These are phyloP conservation scores for Electrona antarctica DNA, from an alignment of 2,113 vertebrate genomes.

Conservation along the genomic window DNA sequence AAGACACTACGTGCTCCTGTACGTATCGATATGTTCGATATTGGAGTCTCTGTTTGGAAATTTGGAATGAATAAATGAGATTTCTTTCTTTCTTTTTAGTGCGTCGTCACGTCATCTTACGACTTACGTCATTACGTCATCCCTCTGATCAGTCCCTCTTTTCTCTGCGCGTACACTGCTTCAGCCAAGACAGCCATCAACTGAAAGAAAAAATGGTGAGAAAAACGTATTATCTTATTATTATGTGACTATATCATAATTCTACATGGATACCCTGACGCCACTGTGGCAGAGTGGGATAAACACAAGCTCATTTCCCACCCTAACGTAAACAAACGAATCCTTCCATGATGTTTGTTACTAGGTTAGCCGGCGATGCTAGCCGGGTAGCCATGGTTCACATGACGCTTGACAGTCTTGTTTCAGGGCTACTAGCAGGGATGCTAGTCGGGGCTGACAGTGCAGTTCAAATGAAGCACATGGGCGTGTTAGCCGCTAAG, in stretches of 20 bases:
- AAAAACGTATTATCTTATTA: background rate
- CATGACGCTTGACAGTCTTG: constrained; percentile 55
- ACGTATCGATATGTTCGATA: too few species aligned
- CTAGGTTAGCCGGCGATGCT: constrained; percentile 21
- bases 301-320: background rate
- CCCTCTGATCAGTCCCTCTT: background rate
- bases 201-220: constrained; percentile 75
- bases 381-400: constrained; percentile 35
- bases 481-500: constrained; percentile 30
- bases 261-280: background rate
- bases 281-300: background rate
- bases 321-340: background rate
- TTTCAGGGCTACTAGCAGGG: background rate
- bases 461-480: constrained; percentile 6
- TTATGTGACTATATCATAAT: background rate
- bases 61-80: too few species aligned
- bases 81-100: too few species aligned
- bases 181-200: constrained; percentile 21
- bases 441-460: constrained; percentile 26
- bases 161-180: constrained; percentile 37
- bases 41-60: too few species aligned
- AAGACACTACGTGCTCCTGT: too few species aligned
- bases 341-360: background rate
- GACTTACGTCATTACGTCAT: background rate
- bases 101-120: too few species aligned